Conservation (phyloP, 2,888 invertebrate species). For the Chaetogeoica ovagalla region DNA sequence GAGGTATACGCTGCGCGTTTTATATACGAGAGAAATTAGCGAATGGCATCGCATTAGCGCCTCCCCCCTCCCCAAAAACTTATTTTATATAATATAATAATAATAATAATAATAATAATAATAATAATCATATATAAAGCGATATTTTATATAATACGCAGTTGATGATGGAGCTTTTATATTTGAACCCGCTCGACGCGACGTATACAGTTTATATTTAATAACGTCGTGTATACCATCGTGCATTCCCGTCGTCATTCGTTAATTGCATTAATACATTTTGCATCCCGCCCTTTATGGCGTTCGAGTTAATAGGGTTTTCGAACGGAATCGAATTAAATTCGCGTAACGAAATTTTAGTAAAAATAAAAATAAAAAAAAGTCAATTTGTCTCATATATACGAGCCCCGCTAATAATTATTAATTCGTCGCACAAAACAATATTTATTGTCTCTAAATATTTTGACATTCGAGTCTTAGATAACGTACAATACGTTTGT, state of each 20-base stretch:
- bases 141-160: neutral
- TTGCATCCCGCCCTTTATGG: neutral
- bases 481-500: too few relatives aligned
- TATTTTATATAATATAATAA: neutral
- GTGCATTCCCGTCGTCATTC: neutral
- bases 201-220: neutral
- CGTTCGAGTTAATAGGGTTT: constrained; percentile 14
- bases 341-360: neutral
- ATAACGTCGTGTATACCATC: neutral
- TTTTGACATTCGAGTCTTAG: too few relatives aligned
- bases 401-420: too few relatives aligned
- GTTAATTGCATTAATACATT: constrained; percentile 40
- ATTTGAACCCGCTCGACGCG: neutral
- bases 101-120: neutral
- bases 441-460: too few relatives aligned
- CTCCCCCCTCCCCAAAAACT: neutral
- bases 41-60: neutral
- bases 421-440: too few relatives aligned
- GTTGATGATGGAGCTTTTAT: neutral
- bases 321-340: constrained; percentile 28
- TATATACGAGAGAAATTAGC: neutral
- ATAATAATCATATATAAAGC: neutral
- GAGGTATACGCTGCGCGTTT: neutral
- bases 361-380: constrained; percentile 23
- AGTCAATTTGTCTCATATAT: neutral